These are phyloP conservation scores for Lumbricus terrestris DNA, from an alignment of 2,888 invertebrate species.

Conservation along the genomic window DNA sequence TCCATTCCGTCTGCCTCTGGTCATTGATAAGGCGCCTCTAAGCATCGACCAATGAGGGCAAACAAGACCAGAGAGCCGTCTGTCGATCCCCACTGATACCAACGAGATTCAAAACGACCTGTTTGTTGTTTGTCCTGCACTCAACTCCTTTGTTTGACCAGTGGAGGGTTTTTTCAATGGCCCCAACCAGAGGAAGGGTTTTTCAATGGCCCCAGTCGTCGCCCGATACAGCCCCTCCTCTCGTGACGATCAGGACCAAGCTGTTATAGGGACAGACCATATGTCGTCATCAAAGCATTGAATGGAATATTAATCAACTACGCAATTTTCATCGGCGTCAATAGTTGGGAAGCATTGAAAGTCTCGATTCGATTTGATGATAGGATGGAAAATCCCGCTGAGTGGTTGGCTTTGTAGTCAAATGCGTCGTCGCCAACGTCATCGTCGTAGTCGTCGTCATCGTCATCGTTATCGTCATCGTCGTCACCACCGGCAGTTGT, in stretches of 20 bases:
- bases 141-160: not conserved
- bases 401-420: not conserved
- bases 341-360: not conserved
- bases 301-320: not conserved
- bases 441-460: conserved; percentile 19
- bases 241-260: not conserved
- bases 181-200: too few species aligned
- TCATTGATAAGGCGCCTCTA: not conserved
- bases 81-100: not conserved
- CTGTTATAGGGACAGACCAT: not conserved
- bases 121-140: not conserved
- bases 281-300: not conserved
- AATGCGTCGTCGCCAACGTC: conserved; percentile 13
- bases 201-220: not conserved
- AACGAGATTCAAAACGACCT: not conserved
- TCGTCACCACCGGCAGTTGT: too few species aligned
- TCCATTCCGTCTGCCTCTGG: too few species aligned
- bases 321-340: not conserved
- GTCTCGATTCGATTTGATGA: not conserved
- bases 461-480: conserved; percentile 9
- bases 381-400: not conserved
- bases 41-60: not conserved
- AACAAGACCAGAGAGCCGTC: not conserved
- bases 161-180: not conserved
- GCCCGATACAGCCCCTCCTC: not conserved